Evolutionary conservation across 2,797 vertebrate species (phyloP).

Genomic region (Takifugu ocellatus): DNA sequence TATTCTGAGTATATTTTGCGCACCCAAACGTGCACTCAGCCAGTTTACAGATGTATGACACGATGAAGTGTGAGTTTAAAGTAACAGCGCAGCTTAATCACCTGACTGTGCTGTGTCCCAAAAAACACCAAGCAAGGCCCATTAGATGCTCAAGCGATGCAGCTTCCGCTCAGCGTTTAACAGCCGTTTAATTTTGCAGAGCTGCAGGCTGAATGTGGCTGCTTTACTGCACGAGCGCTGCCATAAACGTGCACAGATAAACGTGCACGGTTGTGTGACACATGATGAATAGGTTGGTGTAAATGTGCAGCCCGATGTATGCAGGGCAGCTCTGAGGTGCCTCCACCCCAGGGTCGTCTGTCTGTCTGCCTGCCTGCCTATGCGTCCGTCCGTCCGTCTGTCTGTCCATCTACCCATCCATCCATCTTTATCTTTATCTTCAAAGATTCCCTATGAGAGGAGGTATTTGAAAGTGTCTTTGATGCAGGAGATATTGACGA

Average conservation of each 20-base stretch:
- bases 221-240: not conserved
- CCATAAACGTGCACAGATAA: not conserved
- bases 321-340: constrained; percentile 28
- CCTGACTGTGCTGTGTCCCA: not conserved
- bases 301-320: constrained; percentile 34
- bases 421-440: too few species aligned
- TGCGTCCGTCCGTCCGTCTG: too few species aligned
- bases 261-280: constrained; percentile 29
- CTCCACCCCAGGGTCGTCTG: constrained; percentile 1
- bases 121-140: not conserved
- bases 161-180: not conserved
- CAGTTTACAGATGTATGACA: too few species aligned
- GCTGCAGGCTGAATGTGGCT: not conserved
- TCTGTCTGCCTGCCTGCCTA: too few species aligned
- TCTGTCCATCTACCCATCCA: too few species aligned
- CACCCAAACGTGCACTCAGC: too few species aligned
- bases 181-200: constrained; percentile 3
- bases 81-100: too few species aligned
- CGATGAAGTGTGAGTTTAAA: too few species aligned
- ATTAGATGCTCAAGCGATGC: not conserved
- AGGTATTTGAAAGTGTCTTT: too few species aligned
- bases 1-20: not conserved
- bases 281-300: constrained; percentile 33
- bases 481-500: too few species aligned
- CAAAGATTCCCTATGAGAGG: too few species aligned